Conservation (phyloP, 2,113 vertebrate genomes). For the Romanogobio albipinnatus region DNA sequence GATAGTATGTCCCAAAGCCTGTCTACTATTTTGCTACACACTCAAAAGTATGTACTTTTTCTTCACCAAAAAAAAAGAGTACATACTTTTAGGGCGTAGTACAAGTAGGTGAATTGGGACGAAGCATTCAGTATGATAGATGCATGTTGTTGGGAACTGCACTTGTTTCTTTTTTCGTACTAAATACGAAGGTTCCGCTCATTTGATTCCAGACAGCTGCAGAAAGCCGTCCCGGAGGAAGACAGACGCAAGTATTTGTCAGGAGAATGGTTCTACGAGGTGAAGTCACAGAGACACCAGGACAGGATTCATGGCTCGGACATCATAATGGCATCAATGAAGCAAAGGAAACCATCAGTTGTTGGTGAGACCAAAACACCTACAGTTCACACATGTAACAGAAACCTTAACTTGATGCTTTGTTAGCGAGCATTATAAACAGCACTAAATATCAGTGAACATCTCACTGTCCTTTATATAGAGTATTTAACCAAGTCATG, state of each 20-base stretch:
- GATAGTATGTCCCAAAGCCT: no score
- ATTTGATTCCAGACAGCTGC: slow-evolving; percentile 79
- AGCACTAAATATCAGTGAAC: background rate
- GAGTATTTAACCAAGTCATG: slow-evolving; percentile 76
- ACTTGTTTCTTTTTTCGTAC: background rate
- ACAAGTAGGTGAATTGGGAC: no score
- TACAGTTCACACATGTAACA: background rate
- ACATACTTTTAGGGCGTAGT: no score
- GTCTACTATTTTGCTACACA: no score
- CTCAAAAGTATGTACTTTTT: no score
- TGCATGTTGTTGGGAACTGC: background rate
- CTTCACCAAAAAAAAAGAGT: no score
- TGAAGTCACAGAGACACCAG: slow-evolving; percentile 87
- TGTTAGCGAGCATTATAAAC: background rate
- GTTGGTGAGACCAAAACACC: slow-evolving; percentile 71
- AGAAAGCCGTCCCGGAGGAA: slow-evolving; percentile 74
- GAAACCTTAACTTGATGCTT: background rate
- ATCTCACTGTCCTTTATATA: slow-evolving; percentile 42
- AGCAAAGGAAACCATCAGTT: slow-evolving; percentile 72
- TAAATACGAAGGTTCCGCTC: background rate
- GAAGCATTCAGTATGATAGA: background rate
- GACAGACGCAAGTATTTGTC: slow-evolving; percentile 88
- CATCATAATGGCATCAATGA: slow-evolving; percentile 92
- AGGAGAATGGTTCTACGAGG: slow-evolving; percentile 97
- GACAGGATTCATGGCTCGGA: slow-evolving; percentile 93